A percentile compares a stretch with the other conserved stretches of the same genome.
Evolutionary conservation across 2,888 invertebrate genomes (phyloP).

Genomic region (Platycheirus albimanus): DNA sequence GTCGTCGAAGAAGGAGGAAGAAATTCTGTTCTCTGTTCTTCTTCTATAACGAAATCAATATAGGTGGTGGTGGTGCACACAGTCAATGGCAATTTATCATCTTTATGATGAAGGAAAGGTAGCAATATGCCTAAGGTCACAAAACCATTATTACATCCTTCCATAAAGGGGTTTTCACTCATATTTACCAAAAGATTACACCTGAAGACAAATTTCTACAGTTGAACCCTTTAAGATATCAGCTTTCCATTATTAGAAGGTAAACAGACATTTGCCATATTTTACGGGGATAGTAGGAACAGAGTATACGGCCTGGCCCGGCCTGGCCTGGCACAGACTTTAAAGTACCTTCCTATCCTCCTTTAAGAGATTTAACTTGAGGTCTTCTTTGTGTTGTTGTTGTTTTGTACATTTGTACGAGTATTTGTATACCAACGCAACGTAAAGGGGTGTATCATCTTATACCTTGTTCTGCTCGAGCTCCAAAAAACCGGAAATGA

Average conservation of each 20-base stretch:
- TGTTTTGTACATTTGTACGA: constrained; percentile 3
- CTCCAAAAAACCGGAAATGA: constrained; percentile 25
- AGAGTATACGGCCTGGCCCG: not conserved
- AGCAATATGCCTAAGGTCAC: constrained; percentile 73
- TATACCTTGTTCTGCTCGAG: not conserved
- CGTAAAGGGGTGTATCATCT: constrained; percentile 10
- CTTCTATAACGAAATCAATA: constrained; percentile 55
- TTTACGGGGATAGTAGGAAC: not conserved
- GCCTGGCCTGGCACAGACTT: constrained; percentile 11
- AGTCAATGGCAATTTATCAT: constrained; percentile 67
- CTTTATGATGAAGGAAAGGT: constrained; percentile 61
- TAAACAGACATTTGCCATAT: constrained; percentile 29
- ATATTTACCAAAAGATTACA: constrained; percentile 70
- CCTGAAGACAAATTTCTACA: constrained; percentile 68
- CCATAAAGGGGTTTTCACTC: constrained; percentile 61
- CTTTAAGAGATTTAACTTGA: constrained; percentile 5
- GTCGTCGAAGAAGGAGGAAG: no score
- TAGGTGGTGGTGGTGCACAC: constrained; percentile 46
- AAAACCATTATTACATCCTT: constrained; percentile 74
- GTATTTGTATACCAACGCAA: no score
- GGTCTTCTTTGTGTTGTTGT: not conserved
- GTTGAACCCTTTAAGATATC: constrained; percentile 62
- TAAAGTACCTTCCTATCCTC: constrained; percentile 7
- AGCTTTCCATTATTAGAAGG: constrained; percentile 55
- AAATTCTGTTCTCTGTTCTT: no score